Conservation (phyloP, 2,888 invertebrate genomes). For the Lamproptera curius region DNA sequence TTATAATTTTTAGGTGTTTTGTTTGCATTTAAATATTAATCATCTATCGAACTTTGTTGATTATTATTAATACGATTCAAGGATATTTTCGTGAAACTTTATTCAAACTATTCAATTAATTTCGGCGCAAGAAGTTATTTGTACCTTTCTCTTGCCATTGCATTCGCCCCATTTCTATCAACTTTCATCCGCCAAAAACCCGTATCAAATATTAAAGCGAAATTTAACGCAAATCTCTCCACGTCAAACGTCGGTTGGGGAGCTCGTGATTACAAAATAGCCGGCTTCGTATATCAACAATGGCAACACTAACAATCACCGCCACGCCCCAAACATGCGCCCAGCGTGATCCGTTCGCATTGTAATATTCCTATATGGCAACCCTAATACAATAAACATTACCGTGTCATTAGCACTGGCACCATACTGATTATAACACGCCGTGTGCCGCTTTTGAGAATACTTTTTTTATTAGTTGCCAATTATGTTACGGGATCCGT, state of each 20-base stretch:
- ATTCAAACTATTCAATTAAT: no score
- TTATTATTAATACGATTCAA: no score
- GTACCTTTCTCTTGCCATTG: no score
- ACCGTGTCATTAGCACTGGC: slow-evolving; percentile 67
- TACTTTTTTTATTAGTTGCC: slow-evolving; percentile 30
- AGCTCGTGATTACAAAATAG: slow-evolving; percentile 62
- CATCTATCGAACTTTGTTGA: no score
- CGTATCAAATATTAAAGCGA: no score
- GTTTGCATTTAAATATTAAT: no score
- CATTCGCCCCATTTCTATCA: no score
- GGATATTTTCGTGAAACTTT: no score
- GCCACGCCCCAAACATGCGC: slow-evolving; percentile 74
- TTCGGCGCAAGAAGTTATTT: no score
- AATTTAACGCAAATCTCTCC: no score
- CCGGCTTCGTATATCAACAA: slow-evolving; percentile 61
- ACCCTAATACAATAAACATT: slow-evolving; percentile 76
- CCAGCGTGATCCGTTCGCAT: slow-evolving; percentile 70
- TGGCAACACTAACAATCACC: slow-evolving; percentile 53
- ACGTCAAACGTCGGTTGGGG: slow-evolving; percentile 25
- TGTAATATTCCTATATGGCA: slow-evolving; percentile 68
- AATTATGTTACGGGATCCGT: slow-evolving; percentile 27
- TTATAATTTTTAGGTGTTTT: no score
- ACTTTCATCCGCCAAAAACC: no score
- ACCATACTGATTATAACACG: slow-evolving; percentile 58
- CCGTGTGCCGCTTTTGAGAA: slow-evolving; percentile 41